These are phyloP conservation scores for Azemiops feae DNA, from an alignment of 2,113 vertebrate genomes.

Conservation along the genomic window DNA sequence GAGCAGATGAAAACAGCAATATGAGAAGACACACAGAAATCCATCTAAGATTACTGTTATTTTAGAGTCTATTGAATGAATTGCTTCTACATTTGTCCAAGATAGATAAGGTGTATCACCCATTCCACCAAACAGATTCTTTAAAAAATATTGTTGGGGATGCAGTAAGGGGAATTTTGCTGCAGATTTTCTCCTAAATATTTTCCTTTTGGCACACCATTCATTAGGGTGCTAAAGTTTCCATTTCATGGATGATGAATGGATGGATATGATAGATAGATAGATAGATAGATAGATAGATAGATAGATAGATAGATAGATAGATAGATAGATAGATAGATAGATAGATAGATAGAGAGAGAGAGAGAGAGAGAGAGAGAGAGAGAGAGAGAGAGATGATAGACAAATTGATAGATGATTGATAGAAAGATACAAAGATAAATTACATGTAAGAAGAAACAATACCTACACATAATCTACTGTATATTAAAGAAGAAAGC, in stretches of 20 bases:
- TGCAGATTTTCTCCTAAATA: neutral
- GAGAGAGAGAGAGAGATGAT: too few relatives aligned
- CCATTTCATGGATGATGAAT: neutral
- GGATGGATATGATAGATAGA: neutral
- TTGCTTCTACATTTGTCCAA: neutral
- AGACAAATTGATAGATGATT: neutral
- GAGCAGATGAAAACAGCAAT: neutral
- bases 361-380: too few relatives aligned
- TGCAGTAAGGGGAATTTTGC: neutral
- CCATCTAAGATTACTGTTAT: neutral
- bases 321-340: too few relatives aligned
- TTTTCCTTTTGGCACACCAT: neutral
- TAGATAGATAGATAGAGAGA: too few relatives aligned
- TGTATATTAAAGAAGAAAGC: neutral
- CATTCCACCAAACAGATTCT: neutral
- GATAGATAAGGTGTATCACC: neutral
- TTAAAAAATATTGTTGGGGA: neutral
- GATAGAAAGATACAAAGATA: neutral
- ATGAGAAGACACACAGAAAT: neutral
- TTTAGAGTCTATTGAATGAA: neutral
- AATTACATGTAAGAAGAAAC: neutral
- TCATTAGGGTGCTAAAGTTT: neutral
- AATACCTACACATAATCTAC: neutral
- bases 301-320: too few relatives aligned
- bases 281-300: neutral